These are phyloP conservation scores for Oceanodroma tethys DNA, from an alignment of 2,113 vertebrate genomes.

Conservation along the genomic window DNA sequence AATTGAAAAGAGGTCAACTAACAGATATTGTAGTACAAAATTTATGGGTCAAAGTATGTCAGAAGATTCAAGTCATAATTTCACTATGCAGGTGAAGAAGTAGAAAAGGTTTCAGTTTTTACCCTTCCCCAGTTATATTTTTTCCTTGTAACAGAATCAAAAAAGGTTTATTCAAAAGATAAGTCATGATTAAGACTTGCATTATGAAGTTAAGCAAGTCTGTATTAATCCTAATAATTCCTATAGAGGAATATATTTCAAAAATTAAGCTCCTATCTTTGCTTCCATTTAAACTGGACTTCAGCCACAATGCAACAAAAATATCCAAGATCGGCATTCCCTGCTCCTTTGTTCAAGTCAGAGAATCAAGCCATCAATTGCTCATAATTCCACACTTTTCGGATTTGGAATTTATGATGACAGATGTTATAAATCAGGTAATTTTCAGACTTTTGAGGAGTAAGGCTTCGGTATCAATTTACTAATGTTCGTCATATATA, in stretches of 20 bases:
- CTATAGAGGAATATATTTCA: not conserved
- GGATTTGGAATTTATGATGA: not conserved
- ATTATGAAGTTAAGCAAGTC: not conserved
- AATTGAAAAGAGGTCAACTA: not conserved
- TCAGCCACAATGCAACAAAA: not conserved
- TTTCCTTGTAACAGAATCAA: not conserved
- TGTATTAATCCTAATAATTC: not conserved
- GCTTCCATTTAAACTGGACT: not conserved
- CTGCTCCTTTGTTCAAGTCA: not conserved
- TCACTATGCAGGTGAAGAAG: not conserved
- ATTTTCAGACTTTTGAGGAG: not conserved
- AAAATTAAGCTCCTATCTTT: not conserved
- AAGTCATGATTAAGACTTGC: not conserved
- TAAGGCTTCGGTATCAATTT: not conserved
- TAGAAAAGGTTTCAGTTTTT: not conserved
- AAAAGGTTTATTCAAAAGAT: not conserved
- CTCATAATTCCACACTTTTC: not conserved
- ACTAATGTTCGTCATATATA: not conserved
- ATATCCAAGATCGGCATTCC: not conserved
- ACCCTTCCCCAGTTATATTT: not conserved
- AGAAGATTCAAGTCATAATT: not conserved
- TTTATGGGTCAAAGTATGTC: not conserved
- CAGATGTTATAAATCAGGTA: not conserved
- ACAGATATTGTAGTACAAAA: not conserved
- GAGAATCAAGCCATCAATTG: not conserved